Percentiles rank a stretch among this genome's conserved stretches.
Evolutionary conservation across 2,888 invertebrate genomes (phyloP).

Genomic region (Octonoba sinensis): DNA sequence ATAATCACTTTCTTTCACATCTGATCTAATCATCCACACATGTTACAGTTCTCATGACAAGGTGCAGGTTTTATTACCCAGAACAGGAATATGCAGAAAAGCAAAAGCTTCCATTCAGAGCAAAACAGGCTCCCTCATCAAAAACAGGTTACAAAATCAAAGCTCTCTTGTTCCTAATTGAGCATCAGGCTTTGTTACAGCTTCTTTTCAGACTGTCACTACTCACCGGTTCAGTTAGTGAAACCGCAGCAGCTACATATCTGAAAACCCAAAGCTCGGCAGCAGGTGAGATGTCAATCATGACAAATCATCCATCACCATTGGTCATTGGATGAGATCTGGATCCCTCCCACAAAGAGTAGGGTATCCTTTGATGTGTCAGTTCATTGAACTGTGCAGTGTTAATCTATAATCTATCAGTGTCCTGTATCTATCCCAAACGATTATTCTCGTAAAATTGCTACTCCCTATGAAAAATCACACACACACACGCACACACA

Average conservation of each 20-base stretch:
- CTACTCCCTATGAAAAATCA: too few relatives aligned
- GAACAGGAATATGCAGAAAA: too few relatives aligned
- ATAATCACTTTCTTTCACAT: too few relatives aligned
- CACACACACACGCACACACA: too few relatives aligned
- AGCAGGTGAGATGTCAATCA: constrained; percentile 55
- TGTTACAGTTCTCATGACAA: too few relatives aligned
- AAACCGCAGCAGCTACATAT: constrained; percentile 3
- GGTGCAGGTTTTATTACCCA: too few relatives aligned
- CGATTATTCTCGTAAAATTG: constrained; percentile 6
- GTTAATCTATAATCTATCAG: constrained; percentile 49
- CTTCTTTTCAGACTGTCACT: constrained; percentile 33
- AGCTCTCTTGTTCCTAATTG: constrained; percentile 20
- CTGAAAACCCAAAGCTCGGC: constrained; percentile 23
- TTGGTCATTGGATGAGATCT: constrained; percentile 49
- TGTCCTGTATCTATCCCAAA: constrained; percentile 15
- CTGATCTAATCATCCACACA: too few relatives aligned
- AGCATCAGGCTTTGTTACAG: constrained; percentile 6
- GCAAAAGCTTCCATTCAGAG: too few relatives aligned
- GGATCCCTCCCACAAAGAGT: constrained; percentile 51
- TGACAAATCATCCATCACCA: constrained; percentile 50
- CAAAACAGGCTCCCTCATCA: too few relatives aligned
- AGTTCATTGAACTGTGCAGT: constrained; percentile 50
- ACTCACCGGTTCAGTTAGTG: constrained; percentile 12
- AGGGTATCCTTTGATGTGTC: constrained; percentile 58
- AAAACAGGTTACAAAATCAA: constrained; percentile 9